These are phyloP conservation scores for Heliconius erato DNA, from an alignment of 2,888 invertebrate genomes.

Conservation along the genomic window DNA sequence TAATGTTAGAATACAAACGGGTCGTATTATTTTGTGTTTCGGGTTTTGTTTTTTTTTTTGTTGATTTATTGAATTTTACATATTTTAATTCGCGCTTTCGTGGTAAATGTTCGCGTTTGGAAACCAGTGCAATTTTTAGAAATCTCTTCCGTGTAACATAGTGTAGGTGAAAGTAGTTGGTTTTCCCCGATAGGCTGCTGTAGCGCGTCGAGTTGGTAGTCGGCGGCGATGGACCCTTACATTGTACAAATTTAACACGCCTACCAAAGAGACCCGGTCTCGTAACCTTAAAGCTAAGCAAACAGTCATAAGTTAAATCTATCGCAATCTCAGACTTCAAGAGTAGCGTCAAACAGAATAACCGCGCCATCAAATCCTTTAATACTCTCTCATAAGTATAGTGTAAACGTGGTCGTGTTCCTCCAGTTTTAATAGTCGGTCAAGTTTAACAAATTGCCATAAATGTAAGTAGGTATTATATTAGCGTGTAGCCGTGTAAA, in stretches of 20 bases:
- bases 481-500: constrained; percentile 83
- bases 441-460: constrained; percentile 86
- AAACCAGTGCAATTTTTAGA: constrained; percentile 86
- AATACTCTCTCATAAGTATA: constrained; percentile 85
- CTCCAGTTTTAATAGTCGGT: constrained; percentile 85
- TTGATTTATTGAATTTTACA: constrained; percentile 82
- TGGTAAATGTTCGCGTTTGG: constrained; percentile 83
- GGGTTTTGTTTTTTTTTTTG: constrained; percentile 71
- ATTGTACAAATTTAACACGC: constrained; percentile 86
- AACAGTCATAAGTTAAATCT: constrained; percentile 82
- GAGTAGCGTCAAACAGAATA: constrained; percentile 75
- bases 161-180: constrained; percentile 83
- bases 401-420: constrained; percentile 86
- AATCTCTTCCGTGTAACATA: constrained; percentile 85
- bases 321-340: constrained; percentile 69
- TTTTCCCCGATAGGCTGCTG: constrained; percentile 74
- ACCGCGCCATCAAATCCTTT: constrained; percentile 82
- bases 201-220: constrained; percentile 66
- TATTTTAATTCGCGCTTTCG: constrained; percentile 82
- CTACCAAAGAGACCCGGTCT: constrained; percentile 87
- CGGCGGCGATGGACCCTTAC: constrained; percentile 78
- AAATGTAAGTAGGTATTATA: constrained; percentile 85
- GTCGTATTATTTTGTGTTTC: constrained; percentile 86
- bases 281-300: constrained; percentile 85
- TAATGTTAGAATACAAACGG: constrained; percentile 84